Evolutionary conservation across 2,797 vertebrate species (phyloP).

Genomic region (Cuniculus paca): DNA sequence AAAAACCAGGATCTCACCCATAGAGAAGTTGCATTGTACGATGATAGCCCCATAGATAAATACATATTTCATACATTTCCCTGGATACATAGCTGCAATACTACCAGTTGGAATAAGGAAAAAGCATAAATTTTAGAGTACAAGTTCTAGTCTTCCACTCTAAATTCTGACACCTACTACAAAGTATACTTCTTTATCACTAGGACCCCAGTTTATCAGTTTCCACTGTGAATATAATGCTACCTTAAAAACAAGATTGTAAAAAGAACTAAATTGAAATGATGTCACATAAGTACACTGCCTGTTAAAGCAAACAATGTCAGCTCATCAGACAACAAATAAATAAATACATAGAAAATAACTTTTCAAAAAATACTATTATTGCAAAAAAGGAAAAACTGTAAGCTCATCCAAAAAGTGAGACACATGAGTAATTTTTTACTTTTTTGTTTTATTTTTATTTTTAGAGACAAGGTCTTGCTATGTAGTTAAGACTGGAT

Average conservation of each 20-base stretch:
- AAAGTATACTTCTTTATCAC: not conserved
- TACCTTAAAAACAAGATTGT: not conserved
- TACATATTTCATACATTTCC: not conserved
- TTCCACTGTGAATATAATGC: not conserved
- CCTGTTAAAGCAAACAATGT: not conserved
- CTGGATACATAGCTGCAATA: not conserved
- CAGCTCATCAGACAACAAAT: not conserved
- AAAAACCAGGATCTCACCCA: not conserved
- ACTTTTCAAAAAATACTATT: not conserved
- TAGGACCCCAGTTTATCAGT: not conserved
- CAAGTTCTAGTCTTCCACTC: not conserved
- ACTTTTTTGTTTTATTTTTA: not conserved
- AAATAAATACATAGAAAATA: not conserved
- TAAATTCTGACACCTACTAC: not conserved
- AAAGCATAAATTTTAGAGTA: not conserved
- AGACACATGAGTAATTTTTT: not conserved
- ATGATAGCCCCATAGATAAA: not conserved
- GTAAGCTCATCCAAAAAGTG: not conserved
- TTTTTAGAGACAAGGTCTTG: not conserved
- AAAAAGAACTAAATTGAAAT: not conserved
- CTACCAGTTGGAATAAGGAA: not conserved
- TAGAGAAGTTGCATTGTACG: not conserved
- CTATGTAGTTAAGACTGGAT: not conserved
- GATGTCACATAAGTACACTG: not conserved
- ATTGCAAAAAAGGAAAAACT: not conserved